phyloP scores from a whole-genome alignment of 2,888 invertebrate species.

The Hemaris fuciformis region DNA sequence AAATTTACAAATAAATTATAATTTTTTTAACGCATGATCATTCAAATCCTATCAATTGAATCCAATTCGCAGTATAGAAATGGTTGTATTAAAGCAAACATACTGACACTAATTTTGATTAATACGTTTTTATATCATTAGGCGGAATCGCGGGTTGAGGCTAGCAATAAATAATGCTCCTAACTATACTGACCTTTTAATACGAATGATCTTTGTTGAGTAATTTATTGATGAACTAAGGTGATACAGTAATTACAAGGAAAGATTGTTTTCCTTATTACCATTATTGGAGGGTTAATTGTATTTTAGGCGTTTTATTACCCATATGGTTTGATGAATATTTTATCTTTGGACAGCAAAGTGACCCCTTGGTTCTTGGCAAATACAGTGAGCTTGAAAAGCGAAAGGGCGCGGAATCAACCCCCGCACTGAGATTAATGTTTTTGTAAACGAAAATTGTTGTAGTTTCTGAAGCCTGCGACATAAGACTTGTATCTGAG shows the following conservation, averaged over 20 bases:
- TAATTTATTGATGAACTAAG: conserved; percentile 1
- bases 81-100: neutral
- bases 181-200: conserved; percentile 9
- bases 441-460: too few relatives aligned
- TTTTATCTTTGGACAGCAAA: too few relatives aligned
- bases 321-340: neutral
- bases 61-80: neutral
- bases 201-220: neutral
- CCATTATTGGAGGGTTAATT: neutral
- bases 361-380: too few relatives aligned
- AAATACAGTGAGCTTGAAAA: too few relatives aligned
- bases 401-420: too few relatives aligned
- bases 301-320: neutral
- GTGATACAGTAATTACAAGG: neutral
- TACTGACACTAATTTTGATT: neutral
- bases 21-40: neutral
- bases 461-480: too few relatives aligned
- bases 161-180: neutral
- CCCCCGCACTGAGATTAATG: too few relatives aligned
- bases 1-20: neutral
- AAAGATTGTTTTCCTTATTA: neutral
- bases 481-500: too few relatives aligned
- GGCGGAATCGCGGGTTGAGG: neutral
- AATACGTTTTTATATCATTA: neutral
- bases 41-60: too few relatives aligned